These are phyloP conservation scores for Rhinichthys klamathensis DNA, from an alignment of 2,113 vertebrate species.

Conservation along the genomic window DNA sequence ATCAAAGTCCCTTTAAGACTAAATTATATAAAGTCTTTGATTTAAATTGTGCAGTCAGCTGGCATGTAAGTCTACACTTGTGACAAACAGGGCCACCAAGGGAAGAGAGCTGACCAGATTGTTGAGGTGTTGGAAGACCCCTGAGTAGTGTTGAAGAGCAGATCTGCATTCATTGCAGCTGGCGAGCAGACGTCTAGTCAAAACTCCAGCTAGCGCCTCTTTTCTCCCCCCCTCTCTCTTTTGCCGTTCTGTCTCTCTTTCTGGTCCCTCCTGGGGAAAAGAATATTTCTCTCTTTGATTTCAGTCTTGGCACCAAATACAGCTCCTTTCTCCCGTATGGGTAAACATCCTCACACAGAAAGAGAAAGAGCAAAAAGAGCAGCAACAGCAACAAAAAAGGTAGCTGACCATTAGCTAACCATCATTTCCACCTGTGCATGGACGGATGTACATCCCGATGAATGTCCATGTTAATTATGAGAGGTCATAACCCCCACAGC, in stretches of 20 bases:
- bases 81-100: slow-evolving; percentile 32
- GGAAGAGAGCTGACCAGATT: slow-evolving; percentile 27
- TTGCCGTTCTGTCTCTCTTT: slow-evolving; percentile 28
- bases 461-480: slow-evolving; percentile 55
- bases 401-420: slow-evolving; percentile 22
- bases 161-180: slow-evolving; percentile 49
- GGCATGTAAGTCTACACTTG: background rate
- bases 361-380: slow-evolving; percentile 28
- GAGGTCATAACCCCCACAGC: slow-evolving; percentile 47
- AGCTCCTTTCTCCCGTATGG: slow-evolving; percentile 55
- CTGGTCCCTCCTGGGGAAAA: slow-evolving; percentile 50
- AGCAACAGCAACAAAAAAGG: background rate
- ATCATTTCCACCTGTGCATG: slow-evolving; percentile 41
- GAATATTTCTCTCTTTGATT: slow-evolving; percentile 54
- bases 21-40: no score
- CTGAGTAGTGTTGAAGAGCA: slow-evolving; percentile 28
- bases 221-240: background rate
- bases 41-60: background rate
- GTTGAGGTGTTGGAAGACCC: slow-evolving; percentile 15
- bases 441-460: slow-evolving; percentile 52
- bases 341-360: slow-evolving; percentile 42
- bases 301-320: slow-evolving; percentile 57
- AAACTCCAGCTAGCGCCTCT: slow-evolving; percentile 25
- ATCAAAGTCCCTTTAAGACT: background rate
- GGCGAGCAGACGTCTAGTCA: slow-evolving; percentile 48